phyloP scores from a whole-genome alignment of 2,888 invertebrate genomes.

The Hirtodrosophila cameraria region DNA sequence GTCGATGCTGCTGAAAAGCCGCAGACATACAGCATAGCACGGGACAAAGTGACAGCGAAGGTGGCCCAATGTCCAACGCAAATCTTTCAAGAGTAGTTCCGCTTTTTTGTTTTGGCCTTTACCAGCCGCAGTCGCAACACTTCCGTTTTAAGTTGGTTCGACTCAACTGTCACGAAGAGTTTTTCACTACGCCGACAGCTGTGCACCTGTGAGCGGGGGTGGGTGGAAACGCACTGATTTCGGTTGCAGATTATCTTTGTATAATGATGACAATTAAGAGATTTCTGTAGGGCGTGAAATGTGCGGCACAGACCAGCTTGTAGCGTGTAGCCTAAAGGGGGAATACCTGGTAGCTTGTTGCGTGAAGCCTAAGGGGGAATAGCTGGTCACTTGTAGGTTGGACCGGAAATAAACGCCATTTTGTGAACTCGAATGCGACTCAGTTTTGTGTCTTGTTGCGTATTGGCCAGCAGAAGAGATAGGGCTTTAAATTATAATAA shows the following conservation, averaged over 20 bases:
- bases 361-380: slow-evolving; percentile 7
- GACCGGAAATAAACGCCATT: slow-evolving; percentile 61
- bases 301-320: slow-evolving; percentile 57
- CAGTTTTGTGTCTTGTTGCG: slow-evolving; percentile 54
- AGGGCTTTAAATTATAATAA: slow-evolving; percentile 36
- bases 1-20: slow-evolving; percentile 61
- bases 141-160: slow-evolving; percentile 31
- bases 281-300: slow-evolving; percentile 51
- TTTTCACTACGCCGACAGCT: background rate
- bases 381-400: slow-evolving; percentile 39
- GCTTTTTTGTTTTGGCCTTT: slow-evolving; percentile 77
- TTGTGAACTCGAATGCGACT: slow-evolving; percentile 21
- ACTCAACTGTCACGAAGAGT: slow-evolving; percentile 55
- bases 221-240: slow-evolving; percentile 13
- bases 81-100: slow-evolving; percentile 84
- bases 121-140: slow-evolving; percentile 23
- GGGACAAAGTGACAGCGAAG: slow-evolving; percentile 52
- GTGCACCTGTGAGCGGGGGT: slow-evolving; percentile 12
- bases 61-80: slow-evolving; percentile 58
- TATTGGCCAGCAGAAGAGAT: slow-evolving; percentile 52
- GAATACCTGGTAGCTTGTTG: slow-evolving; percentile 36
- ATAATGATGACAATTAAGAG: slow-evolving; percentile 55
- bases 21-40: slow-evolving; percentile 40
- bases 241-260: slow-evolving; percentile 33
- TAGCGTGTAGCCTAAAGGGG: background rate